Percentiles rank a stretch among this genome's conserved stretches.
Conservation (phyloP, 2,113 vertebrate species). For the Tragelaphus imberbis region DNA sequence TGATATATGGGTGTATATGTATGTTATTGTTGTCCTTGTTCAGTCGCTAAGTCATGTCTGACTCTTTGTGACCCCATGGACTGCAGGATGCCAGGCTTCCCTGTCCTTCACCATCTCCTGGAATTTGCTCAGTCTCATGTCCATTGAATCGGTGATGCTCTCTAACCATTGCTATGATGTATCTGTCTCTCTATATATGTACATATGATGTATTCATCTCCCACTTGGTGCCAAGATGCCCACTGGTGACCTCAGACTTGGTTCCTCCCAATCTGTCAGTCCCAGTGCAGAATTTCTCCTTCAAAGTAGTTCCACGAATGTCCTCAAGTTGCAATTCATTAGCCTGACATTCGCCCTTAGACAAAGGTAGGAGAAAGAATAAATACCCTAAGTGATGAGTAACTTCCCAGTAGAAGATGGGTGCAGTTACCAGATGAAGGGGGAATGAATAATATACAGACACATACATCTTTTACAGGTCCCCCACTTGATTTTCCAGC, state of each 20-base stretch:
- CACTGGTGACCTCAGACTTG: background rate
- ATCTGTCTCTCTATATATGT: background rate
- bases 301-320: background rate
- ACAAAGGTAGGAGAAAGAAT: background rate
- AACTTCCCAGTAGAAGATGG: background rate
- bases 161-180: background rate
- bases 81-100: background rate
- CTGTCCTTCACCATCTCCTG: background rate
- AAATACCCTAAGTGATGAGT: background rate
- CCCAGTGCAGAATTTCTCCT: background rate
- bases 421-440: background rate
- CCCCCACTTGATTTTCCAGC: background rate
- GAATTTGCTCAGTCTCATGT: background rate
- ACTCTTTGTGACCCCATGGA: background rate
- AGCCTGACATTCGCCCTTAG: background rate
- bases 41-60: background rate
- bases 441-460: background rate
- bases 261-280: background rate
- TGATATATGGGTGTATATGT: background rate
- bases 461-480: accelerated
- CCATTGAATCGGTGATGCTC: background rate
- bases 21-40: background rate
- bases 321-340: background rate
- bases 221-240: background rate
- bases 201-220: background rate